Evolutionary conservation across 2,888 invertebrate species (phyloP), one percentile per base, ranked within the genome.

Genomic region (Caenorhabditis sp.): DNA sequence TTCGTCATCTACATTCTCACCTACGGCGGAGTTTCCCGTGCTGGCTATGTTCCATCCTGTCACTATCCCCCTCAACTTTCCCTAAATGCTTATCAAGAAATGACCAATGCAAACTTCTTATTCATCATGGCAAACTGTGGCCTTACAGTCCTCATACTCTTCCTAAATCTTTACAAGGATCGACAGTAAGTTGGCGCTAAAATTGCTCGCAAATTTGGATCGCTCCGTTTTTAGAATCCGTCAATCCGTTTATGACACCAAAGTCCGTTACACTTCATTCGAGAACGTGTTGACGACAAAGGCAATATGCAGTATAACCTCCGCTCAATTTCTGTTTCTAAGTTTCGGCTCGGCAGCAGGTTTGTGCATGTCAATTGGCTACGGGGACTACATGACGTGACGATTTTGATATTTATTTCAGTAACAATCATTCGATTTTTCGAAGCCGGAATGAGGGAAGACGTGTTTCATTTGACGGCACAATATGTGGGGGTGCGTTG

Each of bases 231-330:
- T 58, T 60, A 79, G 79, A 55, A 51, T 79, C 22, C 37, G 67
- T 22, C 60, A 32, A 20, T 61, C 60, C 0, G 20, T 60, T 5
- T 79, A 47, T 26, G 70, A 71, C 37, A 67, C 79, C 20, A 67
- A 60, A 67, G 22, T 58, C 11, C 51, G 67, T 9, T 79, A 79
- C 40, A 35, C 51, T 22, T 79, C 79, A 15, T 71, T 79, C 20
- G 79, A 79, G 47, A 71, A 62, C 55, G 32, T 79, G 32, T 35
- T 65, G 15, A 79, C 79, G 15, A 71, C 79, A 9, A 79, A 71
- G 44, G 68, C 79, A 44, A 67, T 79, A 40, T 79, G 67, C 47
- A 67, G 24, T 53, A 67, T 79, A 44, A 67, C 62, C 11, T 67
- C 62, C n/a, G 53, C 65, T 26, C 79, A 79, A 44, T 79, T 79